These are phyloP conservation scores for Chrysina gloriosa DNA, from an alignment of 2,888 invertebrate genomes.

Conservation along the genomic window DNA sequence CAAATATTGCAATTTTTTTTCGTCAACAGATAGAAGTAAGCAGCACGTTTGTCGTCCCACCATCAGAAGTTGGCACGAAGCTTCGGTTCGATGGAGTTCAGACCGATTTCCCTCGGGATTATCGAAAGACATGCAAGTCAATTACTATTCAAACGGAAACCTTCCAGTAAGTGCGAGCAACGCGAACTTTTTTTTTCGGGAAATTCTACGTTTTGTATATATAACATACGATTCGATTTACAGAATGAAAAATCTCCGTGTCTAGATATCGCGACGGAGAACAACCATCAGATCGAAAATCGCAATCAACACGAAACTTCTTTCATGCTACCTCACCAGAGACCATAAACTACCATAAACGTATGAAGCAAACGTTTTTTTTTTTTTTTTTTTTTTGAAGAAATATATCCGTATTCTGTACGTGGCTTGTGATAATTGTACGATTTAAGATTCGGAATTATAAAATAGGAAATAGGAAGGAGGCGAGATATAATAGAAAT, in stretches of 20 bases:
- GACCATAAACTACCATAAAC: background rate
- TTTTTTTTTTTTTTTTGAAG: too few species aligned
- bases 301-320: constrained; percentile 53
- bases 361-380: too few species aligned
- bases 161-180: constrained; percentile 45
- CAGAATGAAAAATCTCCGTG: constrained; percentile 53
- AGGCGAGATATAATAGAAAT: too few species aligned
- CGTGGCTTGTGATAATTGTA: too few species aligned
- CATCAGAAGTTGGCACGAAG: constrained; percentile 51
- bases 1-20: constrained; percentile 33
- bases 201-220: background rate
- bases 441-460: too few species aligned
- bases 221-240: constrained; percentile 30
- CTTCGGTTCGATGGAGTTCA: constrained; percentile 45
- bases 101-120: constrained; percentile 30
- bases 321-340: constrained; percentile 29
- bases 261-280: constrained; percentile 46
- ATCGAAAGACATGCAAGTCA: constrained; percentile 40
- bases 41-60: constrained; percentile 50
- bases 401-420: too few species aligned
- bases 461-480: too few species aligned
- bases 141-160: constrained; percentile 48
- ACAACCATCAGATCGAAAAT: constrained; percentile 50
- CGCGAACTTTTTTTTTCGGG: background rate
- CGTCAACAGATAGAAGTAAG: constrained; percentile 50